phyloP scores from a whole-genome alignment of 2,797 vertebrate genomes.

The Tiaroga cobitis region DNA sequence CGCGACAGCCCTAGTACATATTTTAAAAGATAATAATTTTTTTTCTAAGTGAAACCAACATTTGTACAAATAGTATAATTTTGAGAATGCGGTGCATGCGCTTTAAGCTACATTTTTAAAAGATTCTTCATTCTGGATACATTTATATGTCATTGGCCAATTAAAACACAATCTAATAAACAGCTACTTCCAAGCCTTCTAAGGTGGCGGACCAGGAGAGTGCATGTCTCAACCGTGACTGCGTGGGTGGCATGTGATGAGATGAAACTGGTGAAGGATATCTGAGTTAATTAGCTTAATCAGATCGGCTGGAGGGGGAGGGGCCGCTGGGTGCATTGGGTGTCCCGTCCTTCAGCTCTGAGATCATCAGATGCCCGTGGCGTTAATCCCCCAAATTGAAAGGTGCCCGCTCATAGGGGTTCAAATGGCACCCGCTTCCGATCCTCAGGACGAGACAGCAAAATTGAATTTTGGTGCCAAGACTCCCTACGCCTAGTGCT shows the following conservation, averaged over 20 bases:
- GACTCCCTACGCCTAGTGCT: constrained; percentile 56
- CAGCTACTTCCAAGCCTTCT: neutral
- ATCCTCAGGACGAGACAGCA: constrained; percentile 74
- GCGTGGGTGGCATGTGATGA: constrained; percentile 63
- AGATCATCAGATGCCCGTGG: constrained; percentile 70
- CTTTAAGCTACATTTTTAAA: neutral
- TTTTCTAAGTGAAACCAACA: neutral
- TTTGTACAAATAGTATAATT: neutral
- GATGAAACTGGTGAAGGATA: constrained; percentile 66
- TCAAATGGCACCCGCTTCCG: constrained; percentile 64
- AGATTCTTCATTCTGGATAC: neutral
- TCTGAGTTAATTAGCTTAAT: constrained; percentile 78
- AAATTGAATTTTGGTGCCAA: constrained; percentile 73
- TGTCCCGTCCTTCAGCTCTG: constrained; percentile 54
- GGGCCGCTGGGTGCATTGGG: constrained; percentile 57
- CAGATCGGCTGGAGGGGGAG: constrained; percentile 66
- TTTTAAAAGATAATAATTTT: neutral
- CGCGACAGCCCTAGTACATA: too few relatives aligned
- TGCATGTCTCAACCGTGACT: constrained; percentile 69
- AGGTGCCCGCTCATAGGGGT: constrained; percentile 67
- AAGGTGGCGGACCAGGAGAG: constrained; percentile 50
- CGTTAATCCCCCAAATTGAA: constrained; percentile 81
- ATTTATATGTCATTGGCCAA: neutral
- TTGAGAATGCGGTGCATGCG: too few relatives aligned
- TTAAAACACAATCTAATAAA: neutral